A percentile compares a stretch with the other conserved stretches of the same genome.
Evolutionary conservation across 1,140 invertebrate species (phyloP).

Genomic region (Cotesia vestalis): DNA sequence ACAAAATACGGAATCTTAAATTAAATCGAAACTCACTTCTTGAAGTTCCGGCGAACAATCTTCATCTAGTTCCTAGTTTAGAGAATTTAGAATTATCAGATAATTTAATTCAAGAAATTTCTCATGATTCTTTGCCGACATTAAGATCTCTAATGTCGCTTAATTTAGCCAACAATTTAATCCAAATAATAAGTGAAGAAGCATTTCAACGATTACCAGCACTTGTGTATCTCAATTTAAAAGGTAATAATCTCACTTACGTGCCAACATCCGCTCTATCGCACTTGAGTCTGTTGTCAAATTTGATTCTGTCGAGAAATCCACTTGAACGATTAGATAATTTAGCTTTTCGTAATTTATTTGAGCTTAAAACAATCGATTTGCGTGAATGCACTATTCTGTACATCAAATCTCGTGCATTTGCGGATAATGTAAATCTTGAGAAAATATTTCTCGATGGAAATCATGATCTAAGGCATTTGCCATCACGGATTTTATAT

Average conservation of each 20-base stretch:
- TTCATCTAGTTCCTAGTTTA: conserved; percentile 72
- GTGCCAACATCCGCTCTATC: conserved; percentile 79
- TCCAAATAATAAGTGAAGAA: conserved; percentile 72
- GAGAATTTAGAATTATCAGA: conserved; percentile 75
- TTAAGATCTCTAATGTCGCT: conserved; percentile 73
- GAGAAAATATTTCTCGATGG: conserved; percentile 80
- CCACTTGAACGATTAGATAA: conserved; percentile 74
- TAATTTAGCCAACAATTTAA: conserved; percentile 77
- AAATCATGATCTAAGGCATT: conserved; percentile 74
- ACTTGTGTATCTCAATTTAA: conserved; percentile 78
- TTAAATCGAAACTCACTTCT: conserved; percentile 81
- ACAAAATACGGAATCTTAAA: conserved; percentile 73
- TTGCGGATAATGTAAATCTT: conserved; percentile 85
- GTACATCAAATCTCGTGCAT: conserved; percentile 77
- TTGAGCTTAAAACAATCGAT: conserved; percentile 77
- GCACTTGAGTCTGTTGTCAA: conserved; percentile 77
- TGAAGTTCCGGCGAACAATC: conserved; percentile 75
- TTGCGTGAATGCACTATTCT: conserved; percentile 74
- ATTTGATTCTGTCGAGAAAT: conserved; percentile 80
- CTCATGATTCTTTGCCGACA: conserved; percentile 73
- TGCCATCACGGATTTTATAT: conserved; percentile 78
- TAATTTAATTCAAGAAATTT: conserved; percentile 76
- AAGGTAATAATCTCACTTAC: conserved; percentile 81
- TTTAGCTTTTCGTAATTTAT: conserved; percentile 82
- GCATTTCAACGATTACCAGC: conserved; percentile 76